Percentiles rank a stretch among this genome's conserved stretches.
phyloP scores from a whole-genome alignment of 2,888 invertebrate species.

The Crepidodera aurea region DNA sequence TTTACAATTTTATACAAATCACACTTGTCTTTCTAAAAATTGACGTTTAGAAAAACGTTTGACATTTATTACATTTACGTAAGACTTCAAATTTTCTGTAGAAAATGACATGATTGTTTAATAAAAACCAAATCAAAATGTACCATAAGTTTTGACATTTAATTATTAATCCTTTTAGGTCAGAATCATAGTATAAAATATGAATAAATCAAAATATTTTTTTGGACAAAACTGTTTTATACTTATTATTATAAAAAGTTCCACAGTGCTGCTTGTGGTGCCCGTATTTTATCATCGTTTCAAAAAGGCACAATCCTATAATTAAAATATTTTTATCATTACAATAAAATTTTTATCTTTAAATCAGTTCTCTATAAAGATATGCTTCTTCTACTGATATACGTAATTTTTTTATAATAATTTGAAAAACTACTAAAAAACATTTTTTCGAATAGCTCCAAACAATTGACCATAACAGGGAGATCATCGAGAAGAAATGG shows the following conservation, averaged over 20 bases:
- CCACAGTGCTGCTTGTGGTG: constrained; percentile 36
- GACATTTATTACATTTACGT: too few species aligned
- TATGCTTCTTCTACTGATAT: constrained; percentile 54
- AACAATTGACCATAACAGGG: constrained; percentile 56
- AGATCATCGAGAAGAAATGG: constrained; percentile 29
- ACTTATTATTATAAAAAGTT: constrained; percentile 16
- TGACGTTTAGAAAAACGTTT: too few species aligned
- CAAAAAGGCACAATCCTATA: constrained; percentile 53
- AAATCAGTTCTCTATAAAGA: constrained; percentile 40
- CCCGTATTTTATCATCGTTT: constrained; percentile 30
- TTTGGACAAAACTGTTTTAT: background rate
- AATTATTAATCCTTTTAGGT: too few species aligned
- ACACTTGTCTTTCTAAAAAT: too few species aligned
- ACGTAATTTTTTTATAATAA: constrained; percentile 25
- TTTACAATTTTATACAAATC: too few species aligned
- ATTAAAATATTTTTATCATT: constrained; percentile 41
- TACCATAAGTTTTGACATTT: too few species aligned
- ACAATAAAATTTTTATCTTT: constrained; percentile 14
- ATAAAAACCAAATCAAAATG: too few species aligned
- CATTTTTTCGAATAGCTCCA: constrained; percentile 30
- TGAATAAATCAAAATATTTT: too few species aligned
- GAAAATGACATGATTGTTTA: too few species aligned
- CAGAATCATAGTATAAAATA: too few species aligned
- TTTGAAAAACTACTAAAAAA: constrained; percentile 31
- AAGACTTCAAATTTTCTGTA: too few species aligned